Base-by-base conservation (phyloP, 2,888 invertebrate genomes). In the Andrena minutula region DNA sequence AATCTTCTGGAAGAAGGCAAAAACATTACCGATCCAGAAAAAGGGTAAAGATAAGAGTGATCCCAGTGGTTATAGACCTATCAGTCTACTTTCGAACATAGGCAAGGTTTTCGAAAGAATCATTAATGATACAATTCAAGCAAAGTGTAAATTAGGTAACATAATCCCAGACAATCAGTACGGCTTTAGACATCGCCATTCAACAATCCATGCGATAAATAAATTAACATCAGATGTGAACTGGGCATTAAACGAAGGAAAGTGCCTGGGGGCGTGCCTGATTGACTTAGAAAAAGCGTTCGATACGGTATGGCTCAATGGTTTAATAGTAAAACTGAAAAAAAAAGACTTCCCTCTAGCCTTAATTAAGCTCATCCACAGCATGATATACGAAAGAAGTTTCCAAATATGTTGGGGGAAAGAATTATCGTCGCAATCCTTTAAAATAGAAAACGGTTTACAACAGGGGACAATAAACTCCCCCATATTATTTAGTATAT, bases 231-330 rank as follows among this genome's bases (percentile, higher is more conserved):
- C 79, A 1, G 81, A 85, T 7, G 56, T 83, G 1, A 41, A 20
- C 5, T 58, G 47, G 16, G 70, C 65, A 0, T 0, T 82, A 0
- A 73, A 77, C 16, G 56, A 23, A 0, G 76, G 73, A 0, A 8
- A 56, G 5, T 68, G 73, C 0, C 35, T 79, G n/a, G 64, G 56
- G 0, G 82, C 79, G 0, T 79, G 74, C 10, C 16, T 85, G 2
- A 64, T 84, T 0, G 85, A 86, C 0, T 8, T 88, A 0, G 82
- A 86, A 41, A 85, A 85, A 56, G 83, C 84, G 0, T 86, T 86
- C 5, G 28, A 28, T 28, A 5, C 28, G 28, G 5, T 28, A 4
- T 28, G 28, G 28, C 28, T 26, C 5, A 30, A 30, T 30, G 30
- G 30, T 0, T 6, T 30, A 0, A 30, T 30, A 30, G 30, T 30